Conservation (phyloP, 2,113 vertebrate species). For the Piprites chloris region DNA sequence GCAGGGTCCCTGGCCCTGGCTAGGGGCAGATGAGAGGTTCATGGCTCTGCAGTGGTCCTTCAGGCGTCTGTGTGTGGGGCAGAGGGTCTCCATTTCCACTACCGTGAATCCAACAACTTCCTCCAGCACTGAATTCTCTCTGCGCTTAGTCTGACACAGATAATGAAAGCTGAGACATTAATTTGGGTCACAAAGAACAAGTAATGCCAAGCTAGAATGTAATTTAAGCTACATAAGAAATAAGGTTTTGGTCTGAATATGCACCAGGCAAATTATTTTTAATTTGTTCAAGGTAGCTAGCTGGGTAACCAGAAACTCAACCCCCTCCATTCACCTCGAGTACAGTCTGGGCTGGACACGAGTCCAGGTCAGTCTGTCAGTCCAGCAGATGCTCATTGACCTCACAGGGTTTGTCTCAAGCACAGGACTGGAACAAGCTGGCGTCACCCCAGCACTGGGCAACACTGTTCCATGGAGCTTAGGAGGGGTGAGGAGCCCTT, state of each 20-base stretch:
- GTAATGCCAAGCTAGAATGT: not conserved
- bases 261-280: not conserved
- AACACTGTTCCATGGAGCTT: fast-evolving
- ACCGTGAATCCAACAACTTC: not conserved
- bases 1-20: not conserved
- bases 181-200: not conserved
- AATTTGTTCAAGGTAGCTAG: not conserved
- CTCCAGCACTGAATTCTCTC: not conserved
- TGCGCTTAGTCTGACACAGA: not conserved
- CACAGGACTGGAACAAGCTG: not conserved
- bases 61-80: not conserved
- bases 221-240: not conserved
- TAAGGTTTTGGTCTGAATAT: not conserved
- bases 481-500: not conserved
- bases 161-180: not conserved
- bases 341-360: fast-evolving
- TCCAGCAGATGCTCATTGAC: not conserved
- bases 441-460: not conserved
- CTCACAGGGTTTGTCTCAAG: fast-evolving
- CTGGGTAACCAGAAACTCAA: not conserved
- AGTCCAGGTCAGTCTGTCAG: not conserved
- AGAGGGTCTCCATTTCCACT: not conserved
- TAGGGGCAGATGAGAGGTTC: not conserved
- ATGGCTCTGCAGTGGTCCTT: not conserved
- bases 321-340: fast-evolving